Percentiles rank a stretch among this genome's conserved stretches.
These are phyloP conservation scores for Polyploca ridens DNA, from an alignment of 2,888 invertebrate genomes.

Conservation along the genomic window DNA sequence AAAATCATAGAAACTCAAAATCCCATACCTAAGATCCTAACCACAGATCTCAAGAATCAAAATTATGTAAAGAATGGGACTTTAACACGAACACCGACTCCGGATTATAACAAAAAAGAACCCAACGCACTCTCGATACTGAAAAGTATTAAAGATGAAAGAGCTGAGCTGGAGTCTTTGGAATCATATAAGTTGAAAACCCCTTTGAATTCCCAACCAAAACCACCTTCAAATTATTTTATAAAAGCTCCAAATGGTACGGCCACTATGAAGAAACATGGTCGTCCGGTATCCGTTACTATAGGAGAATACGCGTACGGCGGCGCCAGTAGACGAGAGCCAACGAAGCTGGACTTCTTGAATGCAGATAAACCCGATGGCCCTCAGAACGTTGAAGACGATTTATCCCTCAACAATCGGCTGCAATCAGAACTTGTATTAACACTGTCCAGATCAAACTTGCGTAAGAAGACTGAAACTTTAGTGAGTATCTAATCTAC, in stretches of 20 bases:
- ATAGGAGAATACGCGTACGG: slow-evolving; percentile 88
- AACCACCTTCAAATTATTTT: slow-evolving; percentile 89
- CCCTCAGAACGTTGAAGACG: slow-evolving; percentile 60
- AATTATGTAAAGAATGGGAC: slow-evolving; percentile 67
- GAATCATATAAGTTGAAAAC: slow-evolving; percentile 90
- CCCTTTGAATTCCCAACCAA: slow-evolving; percentile 84
- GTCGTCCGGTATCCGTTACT: slow-evolving; percentile 87
- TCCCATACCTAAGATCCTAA: slow-evolving; percentile 39
- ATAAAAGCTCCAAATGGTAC: slow-evolving; percentile 82
- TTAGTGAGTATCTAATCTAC: slow-evolving; percentile 81
- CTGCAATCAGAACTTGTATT: slow-evolving; percentile 90
- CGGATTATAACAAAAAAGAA: slow-evolving; percentile 68
- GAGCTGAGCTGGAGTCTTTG: slow-evolving; percentile 90
- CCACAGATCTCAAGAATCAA: slow-evolving; percentile 51
- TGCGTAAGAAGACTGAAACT: slow-evolving; percentile 89
- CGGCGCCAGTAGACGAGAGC: slow-evolving; percentile 84
- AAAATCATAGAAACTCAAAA: slow-evolving; percentile 45
- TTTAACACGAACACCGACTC: slow-evolving; percentile 69
- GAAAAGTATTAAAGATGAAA: slow-evolving; percentile 74
- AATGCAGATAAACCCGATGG: slow-evolving; percentile 72
- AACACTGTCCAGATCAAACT: slow-evolving; percentile 90
- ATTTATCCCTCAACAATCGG: slow-evolving; percentile 85
- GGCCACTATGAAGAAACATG: slow-evolving; percentile 83
- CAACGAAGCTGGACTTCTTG: slow-evolving; percentile 89
- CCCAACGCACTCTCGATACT: slow-evolving; percentile 44